These are phyloP conservation scores for Nyctereutes procyonoides DNA, from an alignment of 2,113 vertebrate species.

Conservation along the genomic window DNA sequence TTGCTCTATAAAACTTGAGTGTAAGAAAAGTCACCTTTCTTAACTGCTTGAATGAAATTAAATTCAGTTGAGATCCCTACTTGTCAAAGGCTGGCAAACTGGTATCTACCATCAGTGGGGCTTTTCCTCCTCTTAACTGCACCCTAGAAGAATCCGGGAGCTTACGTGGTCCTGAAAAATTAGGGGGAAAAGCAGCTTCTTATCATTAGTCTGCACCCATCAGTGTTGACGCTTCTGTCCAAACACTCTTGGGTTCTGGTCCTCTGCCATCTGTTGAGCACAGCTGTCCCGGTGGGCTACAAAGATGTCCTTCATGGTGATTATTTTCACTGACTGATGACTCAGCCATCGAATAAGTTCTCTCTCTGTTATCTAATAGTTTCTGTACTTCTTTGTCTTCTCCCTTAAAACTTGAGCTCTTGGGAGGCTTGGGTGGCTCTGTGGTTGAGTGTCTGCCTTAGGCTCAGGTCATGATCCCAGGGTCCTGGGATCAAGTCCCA, in stretches of 20 bases:
- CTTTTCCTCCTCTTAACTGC: not conserved
- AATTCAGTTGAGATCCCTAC: not conserved
- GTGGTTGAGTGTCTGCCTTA: too few relatives aligned
- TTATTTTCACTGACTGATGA: slow-evolving; percentile 59
- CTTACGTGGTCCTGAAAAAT: not conserved
- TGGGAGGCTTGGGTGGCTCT: too few relatives aligned
- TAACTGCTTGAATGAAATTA: slow-evolving; percentile 49
- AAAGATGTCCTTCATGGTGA: slow-evolving; percentile 72
- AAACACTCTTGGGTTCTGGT: slow-evolving; percentile 42
- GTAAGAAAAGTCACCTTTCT: slow-evolving; percentile 34
- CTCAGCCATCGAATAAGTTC: slow-evolving; percentile 52
- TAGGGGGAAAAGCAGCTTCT: not conserved
- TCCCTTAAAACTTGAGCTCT: slow-evolving; percentile 37
- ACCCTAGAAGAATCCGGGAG: not conserved
- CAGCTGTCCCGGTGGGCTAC: slow-evolving; percentile 73
- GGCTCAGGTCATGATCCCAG: too few relatives aligned
- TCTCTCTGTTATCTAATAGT: slow-evolving; percentile 53
- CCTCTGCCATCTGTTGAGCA: slow-evolving; percentile 55
- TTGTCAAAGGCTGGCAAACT: slow-evolving; percentile 28
- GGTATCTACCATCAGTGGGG: not conserved
- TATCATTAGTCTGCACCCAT: not conserved
- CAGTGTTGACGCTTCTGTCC: not conserved
- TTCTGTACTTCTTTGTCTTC: slow-evolving; percentile 71
- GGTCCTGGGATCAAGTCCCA: too few relatives aligned
- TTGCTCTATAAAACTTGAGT: not conserved